Evolutionary conservation across 2,888 invertebrate genomes (phyloP).

Genomic region (Cerceris rybyensis): DNA sequence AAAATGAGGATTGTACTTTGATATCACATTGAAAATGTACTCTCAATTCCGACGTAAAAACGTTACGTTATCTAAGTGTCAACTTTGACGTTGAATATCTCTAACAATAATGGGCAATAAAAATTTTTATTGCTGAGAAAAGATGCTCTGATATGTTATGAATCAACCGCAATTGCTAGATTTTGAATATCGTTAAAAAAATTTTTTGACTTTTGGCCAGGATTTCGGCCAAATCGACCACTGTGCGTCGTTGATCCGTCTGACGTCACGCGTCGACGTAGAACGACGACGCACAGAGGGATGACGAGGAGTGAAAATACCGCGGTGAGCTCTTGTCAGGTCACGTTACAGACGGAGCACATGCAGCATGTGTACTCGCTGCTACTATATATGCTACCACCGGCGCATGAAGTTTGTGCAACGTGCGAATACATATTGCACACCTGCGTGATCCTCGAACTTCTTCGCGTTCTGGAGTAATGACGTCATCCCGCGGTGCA

Average conservation of each 20-base stretch:
- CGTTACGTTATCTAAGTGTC: too few relatives aligned
- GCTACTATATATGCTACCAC: neutral
- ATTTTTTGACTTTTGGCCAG: too few relatives aligned
- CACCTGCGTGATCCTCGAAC: neutral
- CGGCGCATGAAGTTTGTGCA: neutral
- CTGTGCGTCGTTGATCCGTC: slow-evolving; percentile 4
- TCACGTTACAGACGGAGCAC: slow-evolving; percentile 20
- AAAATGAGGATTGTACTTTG: too few relatives aligned
- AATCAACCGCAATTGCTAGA: too few relatives aligned
- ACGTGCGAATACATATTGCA: neutral
- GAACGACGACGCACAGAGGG: slow-evolving; percentile 26
- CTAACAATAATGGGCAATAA: too few relatives aligned
- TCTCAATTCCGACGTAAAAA: too few relatives aligned
- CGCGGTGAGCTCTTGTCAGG: slow-evolving; percentile 31
- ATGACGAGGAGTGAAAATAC: slow-evolving; percentile 50
- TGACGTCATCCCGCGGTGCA: slow-evolving; percentile 26
- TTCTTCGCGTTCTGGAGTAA: slow-evolving; percentile 26
- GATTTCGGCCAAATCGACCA: too few relatives aligned
- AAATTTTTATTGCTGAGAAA: too few relatives aligned
- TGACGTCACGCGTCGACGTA: slow-evolving; percentile 69
- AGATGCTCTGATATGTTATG: too few relatives aligned
- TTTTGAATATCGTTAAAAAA: too few relatives aligned
- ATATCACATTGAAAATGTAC: too few relatives aligned
- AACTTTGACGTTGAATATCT: too few relatives aligned
- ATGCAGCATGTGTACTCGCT: neutral